phyloP scores from a whole-genome alignment of 2,888 invertebrate genomes.

The Eucriotettix oculatus region DNA sequence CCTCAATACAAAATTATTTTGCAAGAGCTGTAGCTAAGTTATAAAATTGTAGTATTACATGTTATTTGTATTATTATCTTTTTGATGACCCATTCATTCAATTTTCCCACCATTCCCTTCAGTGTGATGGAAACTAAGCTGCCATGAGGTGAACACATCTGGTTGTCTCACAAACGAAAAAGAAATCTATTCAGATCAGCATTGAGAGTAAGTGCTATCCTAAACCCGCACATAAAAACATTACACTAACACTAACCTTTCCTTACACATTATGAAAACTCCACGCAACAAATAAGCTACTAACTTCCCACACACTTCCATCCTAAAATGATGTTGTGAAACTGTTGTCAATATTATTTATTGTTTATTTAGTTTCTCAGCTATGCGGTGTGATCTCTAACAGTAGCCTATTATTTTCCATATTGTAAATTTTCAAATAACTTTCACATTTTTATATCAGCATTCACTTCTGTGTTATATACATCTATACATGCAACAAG shows the following conservation, averaged over 20 bases:
- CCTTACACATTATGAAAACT: slow-evolving; percentile 1
- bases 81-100: not conserved
- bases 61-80: not conserved
- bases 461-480: too few species aligned
- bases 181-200: not conserved
- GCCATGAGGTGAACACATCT: slow-evolving; percentile 9
- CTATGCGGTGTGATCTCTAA: not conserved
- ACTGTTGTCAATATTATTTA: slow-evolving; percentile 1
- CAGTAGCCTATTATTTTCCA: not conserved
- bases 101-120: slow-evolving; percentile 13
- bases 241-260: not conserved
- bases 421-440: too few species aligned
- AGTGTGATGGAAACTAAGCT: slow-evolving; percentile 14
- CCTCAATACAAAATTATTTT: too few species aligned
- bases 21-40: too few species aligned
- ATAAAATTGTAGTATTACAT: too few species aligned
- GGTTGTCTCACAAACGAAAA: slow-evolving; percentile 2
- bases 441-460: too few species aligned
- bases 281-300: not conserved
- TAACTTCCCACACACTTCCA: not conserved
- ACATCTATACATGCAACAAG: too few species aligned
- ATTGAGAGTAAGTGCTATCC: not conserved
- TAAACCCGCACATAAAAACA: too few species aligned
- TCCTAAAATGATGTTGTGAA: slow-evolving; percentile 2
- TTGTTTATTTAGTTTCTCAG: slow-evolving; percentile 1